Evolutionary conservation across 2,888 invertebrate species (phyloP).

Genomic region (Ectropis crepuscularia): DNA sequence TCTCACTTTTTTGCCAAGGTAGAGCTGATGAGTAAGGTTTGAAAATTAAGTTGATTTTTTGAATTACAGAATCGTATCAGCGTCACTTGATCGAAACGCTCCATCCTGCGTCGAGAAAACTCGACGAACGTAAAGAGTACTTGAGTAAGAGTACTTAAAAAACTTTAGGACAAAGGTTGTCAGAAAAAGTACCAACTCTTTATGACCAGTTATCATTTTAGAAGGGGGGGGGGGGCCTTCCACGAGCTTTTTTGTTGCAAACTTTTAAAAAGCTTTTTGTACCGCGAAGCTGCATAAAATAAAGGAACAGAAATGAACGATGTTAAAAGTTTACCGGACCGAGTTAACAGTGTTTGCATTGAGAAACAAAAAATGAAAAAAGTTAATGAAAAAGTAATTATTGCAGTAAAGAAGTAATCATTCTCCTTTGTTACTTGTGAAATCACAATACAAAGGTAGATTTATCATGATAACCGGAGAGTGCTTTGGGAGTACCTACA

Average conservation of each 20-base stretch:
- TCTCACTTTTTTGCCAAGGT: too few relatives aligned
- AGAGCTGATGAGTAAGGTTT: too few relatives aligned
- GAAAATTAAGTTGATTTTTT: too few relatives aligned
- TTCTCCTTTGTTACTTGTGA: too few relatives aligned
- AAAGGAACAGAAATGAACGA: neutral
- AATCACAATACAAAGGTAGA: too few relatives aligned
- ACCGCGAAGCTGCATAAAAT: neutral
- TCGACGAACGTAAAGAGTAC: too few relatives aligned
- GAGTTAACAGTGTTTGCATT: neutral
- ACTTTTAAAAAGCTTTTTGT: conserved; percentile 6
- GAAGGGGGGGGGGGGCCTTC: conserved; percentile 7
- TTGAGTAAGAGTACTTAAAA: neutral
- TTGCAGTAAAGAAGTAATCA: too few relatives aligned
- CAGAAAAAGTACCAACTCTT: neutral
- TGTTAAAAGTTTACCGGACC: neutral
- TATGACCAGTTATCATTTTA: conserved; percentile 5
- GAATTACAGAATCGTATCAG: too few relatives aligned
- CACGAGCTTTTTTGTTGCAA: neutral
- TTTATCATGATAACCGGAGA: too few relatives aligned
- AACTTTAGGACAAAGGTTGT: conserved; percentile 13
- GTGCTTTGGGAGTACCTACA: too few relatives aligned
- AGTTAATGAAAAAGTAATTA: neutral
- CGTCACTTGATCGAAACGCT: too few relatives aligned
- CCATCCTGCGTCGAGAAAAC: too few relatives aligned
- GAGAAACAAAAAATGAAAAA: neutral